These are phyloP conservation scores for Orycteropus afer DNA, from an alignment of 2,113 vertebrate genomes.

Conservation along the genomic window DNA sequence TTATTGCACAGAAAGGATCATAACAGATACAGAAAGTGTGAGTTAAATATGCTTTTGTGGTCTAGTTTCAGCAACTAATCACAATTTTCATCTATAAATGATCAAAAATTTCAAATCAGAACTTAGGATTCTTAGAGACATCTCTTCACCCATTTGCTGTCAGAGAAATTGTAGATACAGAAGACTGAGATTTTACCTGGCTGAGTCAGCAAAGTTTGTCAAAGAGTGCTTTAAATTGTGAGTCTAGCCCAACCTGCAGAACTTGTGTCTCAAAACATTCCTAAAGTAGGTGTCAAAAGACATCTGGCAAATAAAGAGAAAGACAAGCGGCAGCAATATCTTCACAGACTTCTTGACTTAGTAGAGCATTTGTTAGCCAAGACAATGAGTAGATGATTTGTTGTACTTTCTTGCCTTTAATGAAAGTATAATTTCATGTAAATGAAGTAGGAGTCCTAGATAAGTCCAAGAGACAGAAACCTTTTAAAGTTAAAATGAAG, in stretches of 20 bases:
- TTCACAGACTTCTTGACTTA: slow-evolving; percentile 36
- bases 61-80: not conserved
- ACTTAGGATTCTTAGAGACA: not conserved
- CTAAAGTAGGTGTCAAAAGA: not conserved
- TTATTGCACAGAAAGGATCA: not conserved
- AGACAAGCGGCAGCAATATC: not conserved
- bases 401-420: not conserved
- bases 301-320: not conserved
- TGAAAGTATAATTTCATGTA: not conserved
- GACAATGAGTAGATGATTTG: slow-evolving; percentile 23
- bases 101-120: not conserved
- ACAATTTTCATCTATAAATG: slow-evolving; percentile 10
- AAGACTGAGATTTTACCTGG: not conserved
- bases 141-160: not conserved
- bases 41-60: slow-evolving; percentile 21
- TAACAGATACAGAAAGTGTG: not conserved
- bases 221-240: not conserved
- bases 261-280: not conserved
- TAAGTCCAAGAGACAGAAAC: not conserved
- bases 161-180: not conserved
- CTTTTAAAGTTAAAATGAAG: slow-evolving; percentile 10
- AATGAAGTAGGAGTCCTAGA: not conserved
- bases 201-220: slow-evolving; percentile 2
- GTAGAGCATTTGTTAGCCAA: slow-evolving; percentile 16
- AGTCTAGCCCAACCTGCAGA: slow-evolving; percentile 6